Evolutionary conservation across 2,797 vertebrate species (phyloP).

Genomic region (Orestias chungarensis): DNA sequence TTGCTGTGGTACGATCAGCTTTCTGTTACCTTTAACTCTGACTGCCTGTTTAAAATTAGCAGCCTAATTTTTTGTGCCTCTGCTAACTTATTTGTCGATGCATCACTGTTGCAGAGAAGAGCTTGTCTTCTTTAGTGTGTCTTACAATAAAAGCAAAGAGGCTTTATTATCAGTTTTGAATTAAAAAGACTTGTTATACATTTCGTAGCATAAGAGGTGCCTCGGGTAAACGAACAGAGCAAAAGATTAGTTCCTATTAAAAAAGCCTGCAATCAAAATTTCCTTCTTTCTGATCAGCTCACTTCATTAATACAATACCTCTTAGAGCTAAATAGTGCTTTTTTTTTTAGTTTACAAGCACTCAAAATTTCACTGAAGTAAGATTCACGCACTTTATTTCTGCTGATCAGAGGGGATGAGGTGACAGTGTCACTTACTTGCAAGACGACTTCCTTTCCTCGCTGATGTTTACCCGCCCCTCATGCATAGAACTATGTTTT

Average conservation of each 20-base stretch:
- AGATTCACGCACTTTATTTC: background rate
- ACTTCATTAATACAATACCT: too few species aligned
- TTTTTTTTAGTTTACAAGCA: background rate
- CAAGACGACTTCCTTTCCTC: background rate
- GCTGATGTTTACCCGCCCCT: background rate
- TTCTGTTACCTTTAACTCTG: background rate
- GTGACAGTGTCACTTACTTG: background rate
- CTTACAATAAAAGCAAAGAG: background rate
- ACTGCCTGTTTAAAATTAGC: background rate
- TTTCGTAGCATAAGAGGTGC: background rate
- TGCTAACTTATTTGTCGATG: background rate
- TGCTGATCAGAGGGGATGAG: background rate
- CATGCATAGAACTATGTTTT: slow-evolving; percentile 1
- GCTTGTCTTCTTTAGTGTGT: background rate
- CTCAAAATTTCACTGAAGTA: background rate
- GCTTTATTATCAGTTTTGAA: background rate
- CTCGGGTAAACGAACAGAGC: background rate
- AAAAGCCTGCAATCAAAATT: background rate
- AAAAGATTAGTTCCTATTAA: background rate
- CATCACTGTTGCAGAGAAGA: background rate
- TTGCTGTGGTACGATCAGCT: background rate
- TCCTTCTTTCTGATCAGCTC: background rate
- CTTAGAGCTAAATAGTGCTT: background rate
- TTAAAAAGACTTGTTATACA: background rate
- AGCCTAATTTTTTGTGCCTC: background rate